Conservation (phyloP, 2,888 invertebrate genomes). For the Maniola hyperantus region DNA sequence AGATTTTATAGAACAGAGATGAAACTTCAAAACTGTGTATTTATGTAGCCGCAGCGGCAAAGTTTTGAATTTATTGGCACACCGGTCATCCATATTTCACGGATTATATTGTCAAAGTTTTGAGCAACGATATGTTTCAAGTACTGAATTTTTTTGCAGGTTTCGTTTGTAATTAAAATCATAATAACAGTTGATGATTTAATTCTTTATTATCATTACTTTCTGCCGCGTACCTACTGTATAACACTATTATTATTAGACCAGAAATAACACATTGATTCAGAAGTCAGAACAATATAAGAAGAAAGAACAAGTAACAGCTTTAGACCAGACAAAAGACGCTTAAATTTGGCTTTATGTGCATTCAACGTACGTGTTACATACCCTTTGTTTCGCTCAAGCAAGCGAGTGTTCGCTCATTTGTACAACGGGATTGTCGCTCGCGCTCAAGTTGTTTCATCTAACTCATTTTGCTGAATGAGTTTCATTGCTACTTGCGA, state of each 20-base stretch:
- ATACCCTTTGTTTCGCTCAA: conserved; percentile 4
- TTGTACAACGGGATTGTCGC: conserved; percentile 16
- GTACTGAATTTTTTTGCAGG: not conserved
- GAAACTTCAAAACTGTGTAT: conserved; percentile 30
- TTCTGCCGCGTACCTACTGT: too few species aligned
- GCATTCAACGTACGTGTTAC: not conserved
- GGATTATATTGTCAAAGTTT: conserved; percentile 12
- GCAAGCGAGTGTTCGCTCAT: conserved; percentile 13
- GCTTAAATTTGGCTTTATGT: not conserved
- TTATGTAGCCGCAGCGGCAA: conserved; percentile 27
- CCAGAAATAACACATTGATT: too few species aligned
- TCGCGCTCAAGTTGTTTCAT: conserved; percentile 2
- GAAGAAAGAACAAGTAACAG: not conserved
- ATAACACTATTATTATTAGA: too few species aligned
- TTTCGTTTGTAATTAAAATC: not conserved
- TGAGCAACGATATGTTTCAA: not conserved
- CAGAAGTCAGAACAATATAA: too few species aligned
- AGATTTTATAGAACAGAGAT: conserved; percentile 22
- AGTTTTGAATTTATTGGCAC: conserved; percentile 23
- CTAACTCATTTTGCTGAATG: conserved; percentile 3
- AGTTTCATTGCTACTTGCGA: not conserved
- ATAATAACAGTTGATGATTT: not conserved
- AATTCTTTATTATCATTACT: too few species aligned
- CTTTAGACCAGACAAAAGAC: not conserved
- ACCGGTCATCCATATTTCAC: conserved; percentile 13